These are phyloP conservation scores for Microtus pennsylvanicus DNA, from an alignment of 2,113 vertebrate species.

Conservation along the genomic window DNA sequence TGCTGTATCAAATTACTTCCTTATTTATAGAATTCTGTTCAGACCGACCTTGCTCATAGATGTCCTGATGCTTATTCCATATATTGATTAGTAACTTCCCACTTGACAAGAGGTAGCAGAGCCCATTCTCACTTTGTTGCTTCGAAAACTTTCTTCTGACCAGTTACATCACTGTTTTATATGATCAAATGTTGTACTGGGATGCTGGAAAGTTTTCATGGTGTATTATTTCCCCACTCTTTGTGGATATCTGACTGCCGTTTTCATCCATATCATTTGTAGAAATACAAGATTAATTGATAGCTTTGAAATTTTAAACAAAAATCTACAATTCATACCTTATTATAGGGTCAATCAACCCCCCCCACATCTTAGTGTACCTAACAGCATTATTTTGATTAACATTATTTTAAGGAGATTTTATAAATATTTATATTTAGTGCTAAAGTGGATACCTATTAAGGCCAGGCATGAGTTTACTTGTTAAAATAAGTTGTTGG, in stretches of 20 bases:
- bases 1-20: neutral
- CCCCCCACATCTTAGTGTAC: no score
- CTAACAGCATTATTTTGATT: neutral
- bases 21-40: neutral
- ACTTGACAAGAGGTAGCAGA: neutral
- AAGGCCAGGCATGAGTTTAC: rapidly evolving
- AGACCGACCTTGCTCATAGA: neutral
- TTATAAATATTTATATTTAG: neutral
- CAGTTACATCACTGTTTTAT: neutral
- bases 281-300: neutral
- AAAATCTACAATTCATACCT: neutral
- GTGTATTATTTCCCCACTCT: neutral
- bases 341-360: neutral
- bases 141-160: neutral
- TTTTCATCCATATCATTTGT: neutral
- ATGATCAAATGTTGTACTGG: neutral
- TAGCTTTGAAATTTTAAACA: neutral
- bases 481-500: neutral
- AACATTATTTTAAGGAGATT: neutral
- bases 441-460: neutral
- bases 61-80: neutral
- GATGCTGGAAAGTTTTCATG: neutral
- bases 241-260: neutral
- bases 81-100: neutral
- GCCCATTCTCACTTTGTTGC: neutral